Evolutionary conservation across 2,113 vertebrate species (phyloP).

Genomic region (Hassar affinis): DNA sequence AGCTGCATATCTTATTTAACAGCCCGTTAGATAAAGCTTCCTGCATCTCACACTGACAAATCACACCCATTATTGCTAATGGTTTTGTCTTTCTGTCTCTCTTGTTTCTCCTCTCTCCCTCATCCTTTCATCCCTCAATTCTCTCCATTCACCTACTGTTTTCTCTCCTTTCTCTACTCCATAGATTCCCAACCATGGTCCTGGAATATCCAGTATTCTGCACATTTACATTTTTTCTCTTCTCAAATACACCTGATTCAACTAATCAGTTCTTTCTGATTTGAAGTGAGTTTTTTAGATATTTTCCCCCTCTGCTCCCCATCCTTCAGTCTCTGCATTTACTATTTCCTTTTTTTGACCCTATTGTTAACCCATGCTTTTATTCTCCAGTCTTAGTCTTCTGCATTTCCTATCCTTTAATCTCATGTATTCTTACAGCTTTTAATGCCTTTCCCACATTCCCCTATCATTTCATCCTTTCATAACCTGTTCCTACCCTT

Average conservation of each 20-base stretch:
- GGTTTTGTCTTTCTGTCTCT: constrained; percentile 26
- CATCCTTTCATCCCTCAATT: neutral
- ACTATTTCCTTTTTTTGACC: neutral
- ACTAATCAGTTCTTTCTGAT: neutral
- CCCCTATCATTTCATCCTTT: neutral
- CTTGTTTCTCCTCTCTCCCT: neutral
- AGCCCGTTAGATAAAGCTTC: constrained; percentile 57
- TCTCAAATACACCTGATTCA: neutral
- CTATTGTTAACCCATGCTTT: neutral
- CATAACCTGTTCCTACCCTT: neutral
- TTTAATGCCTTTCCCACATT: neutral
- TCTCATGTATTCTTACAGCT: neutral
- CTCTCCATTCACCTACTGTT: neutral
- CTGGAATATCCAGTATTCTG: neutral
- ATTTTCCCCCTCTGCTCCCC: neutral
- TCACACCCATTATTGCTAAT: constrained; percentile 58
- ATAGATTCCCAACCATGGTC: neutral
- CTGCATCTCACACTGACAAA: constrained; percentile 55
- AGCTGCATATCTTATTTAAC: constrained; percentile 61
- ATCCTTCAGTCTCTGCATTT: neutral
- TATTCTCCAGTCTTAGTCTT: neutral
- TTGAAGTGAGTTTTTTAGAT: too few species aligned
- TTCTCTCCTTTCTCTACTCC: neutral
- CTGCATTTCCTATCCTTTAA: neutral
- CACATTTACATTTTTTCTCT: neutral